Base-by-base conservation (phyloP, 1,140 invertebrate species). In the Teleopsis dalmanni region DNA sequence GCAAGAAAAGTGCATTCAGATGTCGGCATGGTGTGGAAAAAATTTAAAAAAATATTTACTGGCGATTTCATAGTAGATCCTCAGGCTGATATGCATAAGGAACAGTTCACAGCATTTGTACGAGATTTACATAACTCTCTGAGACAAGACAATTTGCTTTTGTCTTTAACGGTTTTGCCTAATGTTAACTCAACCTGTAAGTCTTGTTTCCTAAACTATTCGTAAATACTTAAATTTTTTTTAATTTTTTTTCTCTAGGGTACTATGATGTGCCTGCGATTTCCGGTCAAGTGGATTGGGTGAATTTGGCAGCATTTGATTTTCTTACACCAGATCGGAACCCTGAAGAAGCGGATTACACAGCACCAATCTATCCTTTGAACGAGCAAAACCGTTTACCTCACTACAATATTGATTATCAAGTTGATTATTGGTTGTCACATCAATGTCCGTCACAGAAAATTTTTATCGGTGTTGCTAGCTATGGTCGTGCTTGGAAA, bases 401-500 rank as follows among this genome's bases (percentile, higher is more conserved):
- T 0, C 74, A 83, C 14, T 77, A 80, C 34, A 88, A 87, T 59
- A 73, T 77, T 22, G 82, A 88, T 29, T 73, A 70, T 22, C 72
- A 76, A 55, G 76, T 84, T 2, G 73, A 66, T 27, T 75, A 78
- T 60, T 83, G 83, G 81, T 36, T 82, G 1, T 70, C 77, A 21
- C 69, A 79, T 40, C 82, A 82, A 14, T 81, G 80, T 13, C 79
- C 81, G 19, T 76, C 78, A 2, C 73, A 70, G 11, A 95, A 94
- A 68, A 70, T 96, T 0, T 78, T 93, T 4, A 57, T 95, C 3
- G 91, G 88, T 3, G 81, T 96, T 31, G 81, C 89, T 0, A 82
- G 86, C 1, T 91, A 83, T 60, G 92, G 81, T 0, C 83, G 87
- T 37, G 84, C 85, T 1, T 97, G 90, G 83, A 88, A 84, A 55